phyloP scores from a whole-genome alignment of 2,888 invertebrate genomes.

The Teleiodes luculella region DNA sequence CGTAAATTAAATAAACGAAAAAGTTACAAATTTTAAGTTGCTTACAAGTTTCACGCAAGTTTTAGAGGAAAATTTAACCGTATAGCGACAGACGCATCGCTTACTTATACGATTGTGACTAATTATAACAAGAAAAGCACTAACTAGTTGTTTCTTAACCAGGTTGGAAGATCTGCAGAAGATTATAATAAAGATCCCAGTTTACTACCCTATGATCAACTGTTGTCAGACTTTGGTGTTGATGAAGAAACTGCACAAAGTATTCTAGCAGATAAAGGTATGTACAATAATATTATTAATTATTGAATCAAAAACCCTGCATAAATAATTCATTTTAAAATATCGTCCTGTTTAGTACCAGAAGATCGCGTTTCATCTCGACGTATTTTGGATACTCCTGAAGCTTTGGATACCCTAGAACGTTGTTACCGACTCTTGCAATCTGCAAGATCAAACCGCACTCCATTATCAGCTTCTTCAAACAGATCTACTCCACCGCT shows the following conservation, averaged over 20 bases:
- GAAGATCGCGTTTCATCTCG: conserved; percentile 87
- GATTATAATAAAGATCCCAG: conserved; percentile 85
- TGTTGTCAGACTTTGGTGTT: conserved; percentile 85
- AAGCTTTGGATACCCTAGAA: conserved; percentile 85
- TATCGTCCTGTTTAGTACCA: conserved; percentile 77
- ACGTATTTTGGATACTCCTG: conserved; percentile 83
- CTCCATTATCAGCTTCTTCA: conserved; percentile 80
- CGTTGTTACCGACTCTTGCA: conserved; percentile 85
- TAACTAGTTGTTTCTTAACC: conserved; percentile 18
- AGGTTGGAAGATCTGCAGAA: conserved; percentile 89
- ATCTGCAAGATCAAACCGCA: conserved; percentile 77
- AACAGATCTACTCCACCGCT: conserved; percentile 74
- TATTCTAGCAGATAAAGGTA: conserved; percentile 90
- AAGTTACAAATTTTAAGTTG: too few relatives aligned
- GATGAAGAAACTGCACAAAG: conserved; percentile 81
- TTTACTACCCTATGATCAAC: conserved; percentile 82
- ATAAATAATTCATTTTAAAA: conserved; percentile 1
- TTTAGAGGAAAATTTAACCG: too few relatives aligned
- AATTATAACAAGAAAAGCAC: too few relatives aligned
- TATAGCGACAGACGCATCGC: too few relatives aligned
- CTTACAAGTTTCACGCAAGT: too few relatives aligned
- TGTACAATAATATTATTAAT: conserved; percentile 26
- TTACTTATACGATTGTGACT: too few relatives aligned
- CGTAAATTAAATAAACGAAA: too few relatives aligned
- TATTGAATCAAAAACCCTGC: conserved; percentile 1